Evolutionary conservation across 2,888 invertebrate species (phyloP), one percentile per base, ranked within the genome.

Genomic region (Drosophila rellima): DNA sequence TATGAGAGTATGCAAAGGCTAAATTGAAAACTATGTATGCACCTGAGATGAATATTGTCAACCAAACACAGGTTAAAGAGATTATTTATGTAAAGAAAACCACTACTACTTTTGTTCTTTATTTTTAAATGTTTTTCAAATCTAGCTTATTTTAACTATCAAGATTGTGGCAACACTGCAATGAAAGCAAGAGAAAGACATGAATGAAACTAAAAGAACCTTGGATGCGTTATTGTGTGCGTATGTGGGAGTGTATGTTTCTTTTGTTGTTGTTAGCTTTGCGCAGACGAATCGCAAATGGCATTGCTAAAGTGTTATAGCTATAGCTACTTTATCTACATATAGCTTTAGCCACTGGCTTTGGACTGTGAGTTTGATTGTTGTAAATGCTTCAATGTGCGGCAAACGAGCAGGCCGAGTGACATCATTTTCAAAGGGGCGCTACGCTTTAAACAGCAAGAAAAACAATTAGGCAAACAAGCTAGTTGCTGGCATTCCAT

Each of bases 341-440:
- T 26, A 37, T 42, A 37, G 33, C 42, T 33, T 29, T 37, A 37
- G 31, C 45, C 40, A 54, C 10, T 60, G 45, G 17, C 61, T 20
- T 20, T 35, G 35, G 13, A 51, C 13, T 35, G 37, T 59, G 37
- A 20, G 29, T 39, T 20, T 17, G 57, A 20, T 18, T 61, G 40
- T 56, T 82, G 67, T 74, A 76, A 78, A 70, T 65, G 73, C 61
- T 61, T 11, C 59, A 75, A 70, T 62, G 72, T 59, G 55, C 33
- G 70, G 61, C 66, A 45, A 15, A 1, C 29, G 37, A 48, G 42
- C 50, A 56, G 68, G 72, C 56, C 63, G 61, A 75, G 82, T 85
- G 85, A 85, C 85, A 85, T 85, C 89, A 85, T 87, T 78, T 88
- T 75, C 70, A 72, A 74, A 82, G 76, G 66, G 74, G 60, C 68